phyloP scores from a whole-genome alignment of 2,888 invertebrate genomes.

The Phortica okadai region DNA sequence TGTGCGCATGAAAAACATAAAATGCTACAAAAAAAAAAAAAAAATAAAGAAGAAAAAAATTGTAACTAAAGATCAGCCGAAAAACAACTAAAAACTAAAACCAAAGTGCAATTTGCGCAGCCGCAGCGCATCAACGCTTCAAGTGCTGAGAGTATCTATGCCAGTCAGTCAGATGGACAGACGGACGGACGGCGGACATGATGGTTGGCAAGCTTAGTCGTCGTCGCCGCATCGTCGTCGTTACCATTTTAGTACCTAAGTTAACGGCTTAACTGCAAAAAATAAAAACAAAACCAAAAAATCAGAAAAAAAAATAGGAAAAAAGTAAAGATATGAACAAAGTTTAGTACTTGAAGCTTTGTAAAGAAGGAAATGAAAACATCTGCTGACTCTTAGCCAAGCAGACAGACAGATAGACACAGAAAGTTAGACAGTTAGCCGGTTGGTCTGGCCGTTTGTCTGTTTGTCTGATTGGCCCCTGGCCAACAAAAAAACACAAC shows the following conservation, averaged over 20 bases:
- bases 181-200: not conserved
- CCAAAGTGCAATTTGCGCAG: constrained; percentile 31
- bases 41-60: not conserved
- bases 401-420: not conserved
- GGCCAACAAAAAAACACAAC: not conserved
- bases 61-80: not conserved
- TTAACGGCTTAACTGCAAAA: not conserved
- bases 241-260: constrained; percentile 55
- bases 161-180: not conserved
- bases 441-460: not conserved
- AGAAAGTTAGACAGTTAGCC: not conserved
- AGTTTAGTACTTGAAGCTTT: constrained; percentile 33
- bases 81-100: constrained; percentile 9
- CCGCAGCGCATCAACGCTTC: constrained; percentile 24
- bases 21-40: not conserved
- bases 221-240: constrained; percentile 15
- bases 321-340: not conserved
- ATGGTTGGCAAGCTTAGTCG: not conserved
- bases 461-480: constrained; percentile 1
- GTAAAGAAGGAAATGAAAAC: constrained; percentile 68
- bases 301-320: not conserved
- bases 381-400: constrained; percentile 53
- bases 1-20: not conserved
- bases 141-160: constrained; percentile 30
- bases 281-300: not conserved